Base-by-base conservation (phyloP, 2,113 vertebrate genomes). In the Chlorodrepanis virens region DNA sequence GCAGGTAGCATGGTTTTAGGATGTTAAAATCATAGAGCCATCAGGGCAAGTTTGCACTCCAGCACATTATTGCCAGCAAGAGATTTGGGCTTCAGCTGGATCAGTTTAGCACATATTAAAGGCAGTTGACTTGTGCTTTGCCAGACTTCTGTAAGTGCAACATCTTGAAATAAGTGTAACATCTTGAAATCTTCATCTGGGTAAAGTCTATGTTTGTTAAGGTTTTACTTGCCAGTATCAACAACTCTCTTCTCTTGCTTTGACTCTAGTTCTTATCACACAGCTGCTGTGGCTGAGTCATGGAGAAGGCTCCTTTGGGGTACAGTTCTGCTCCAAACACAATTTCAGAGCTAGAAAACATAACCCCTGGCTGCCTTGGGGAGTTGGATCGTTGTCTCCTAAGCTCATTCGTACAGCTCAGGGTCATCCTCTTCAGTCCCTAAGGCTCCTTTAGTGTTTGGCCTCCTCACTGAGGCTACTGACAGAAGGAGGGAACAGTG, bases 171-270 rank as follows among this genome's bases (percentile, higher is more conserved):
- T 68, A 53, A 67, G 39, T 11, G 8, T 68, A 88, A 77, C 81
- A 75, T 90, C 83, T 91, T 93, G 90, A 87, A 84, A 49, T 89
- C 57, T 87, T 95, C 56, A 16, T 90, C 93, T 93, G 78, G 90
- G 42, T 77, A 33, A 90, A 84, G 71, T 68, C 82, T 88, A 56
- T 6, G 24, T 90, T 95, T 90, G 83, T 52, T 39, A 90, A 83
- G 71, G 44, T 69, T 96, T 86, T 90, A 60, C 79, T 93, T 96
- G 86, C 75, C 79, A 90, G 78, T 72, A 85, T 60, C 78, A 92
- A 78, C 85, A 93, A 13, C 60, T 72, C 56, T 25, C 22, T 80
- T 56, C 64, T 65, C 67, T 90, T 75, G 88, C 88, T 85, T 72
- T 76, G 79, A 70, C 56, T 93, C 69, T 8, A 23, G 47, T 56